Percentiles rank a stretch among this genome's conserved stretches.
Evolutionary conservation across 2,888 invertebrate species (phyloP).

Genomic region (Rotaria sp.): DNA sequence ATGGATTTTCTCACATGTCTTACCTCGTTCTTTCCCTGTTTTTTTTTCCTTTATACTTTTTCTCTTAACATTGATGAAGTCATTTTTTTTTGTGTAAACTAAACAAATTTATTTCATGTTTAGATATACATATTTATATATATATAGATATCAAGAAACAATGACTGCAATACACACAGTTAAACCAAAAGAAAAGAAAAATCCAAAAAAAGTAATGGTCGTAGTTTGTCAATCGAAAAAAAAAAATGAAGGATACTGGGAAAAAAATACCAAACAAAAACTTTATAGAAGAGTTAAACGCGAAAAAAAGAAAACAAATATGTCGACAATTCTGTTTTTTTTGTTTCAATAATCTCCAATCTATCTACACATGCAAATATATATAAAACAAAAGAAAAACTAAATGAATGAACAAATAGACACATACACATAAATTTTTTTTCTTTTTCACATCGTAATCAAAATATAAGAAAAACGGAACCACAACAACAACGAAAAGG

Average conservation of each 20-base stretch:
- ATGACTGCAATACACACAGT: slow-evolving; percentile 10
- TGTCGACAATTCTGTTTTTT: neutral
- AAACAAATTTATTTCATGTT: slow-evolving; percentile 22
- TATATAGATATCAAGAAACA: neutral
- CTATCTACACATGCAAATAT: slow-evolving; percentile 1
- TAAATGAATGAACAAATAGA: neutral
- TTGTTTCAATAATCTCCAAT: neutral
- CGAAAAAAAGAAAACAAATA: neutral
- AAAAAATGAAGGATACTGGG: neutral
- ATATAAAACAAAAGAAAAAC: neutral
- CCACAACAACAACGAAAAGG: neutral
- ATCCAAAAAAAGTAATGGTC: neutral
- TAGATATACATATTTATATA: neutral
- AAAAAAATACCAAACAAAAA: neutral
- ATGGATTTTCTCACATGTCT: neutral
- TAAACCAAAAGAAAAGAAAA: neutral
- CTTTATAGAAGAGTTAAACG: neutral
- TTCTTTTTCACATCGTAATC: neutral
- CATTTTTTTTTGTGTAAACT: neutral
- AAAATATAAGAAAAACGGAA: neutral
- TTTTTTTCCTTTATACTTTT: neutral
- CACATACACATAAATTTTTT: neutral
- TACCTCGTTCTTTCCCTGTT: neutral
- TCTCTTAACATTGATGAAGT: too few relatives aligned
- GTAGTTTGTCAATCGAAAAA: neutral